phyloP scores from a whole-genome alignment of 2,888 invertebrate genomes.

The Brenthis ino region DNA sequence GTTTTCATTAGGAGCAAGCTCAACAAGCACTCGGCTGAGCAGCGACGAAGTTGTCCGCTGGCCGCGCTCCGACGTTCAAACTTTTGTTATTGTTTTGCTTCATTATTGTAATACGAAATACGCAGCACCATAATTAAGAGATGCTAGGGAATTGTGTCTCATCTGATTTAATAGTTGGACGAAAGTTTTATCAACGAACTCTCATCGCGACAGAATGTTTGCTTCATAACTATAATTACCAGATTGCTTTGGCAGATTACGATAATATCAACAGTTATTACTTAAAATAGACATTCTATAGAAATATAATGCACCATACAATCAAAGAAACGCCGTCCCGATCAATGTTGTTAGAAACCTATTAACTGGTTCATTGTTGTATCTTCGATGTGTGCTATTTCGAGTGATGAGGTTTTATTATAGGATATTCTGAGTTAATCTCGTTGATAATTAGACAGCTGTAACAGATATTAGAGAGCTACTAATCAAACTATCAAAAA shows the following conservation, averaged over 20 bases:
- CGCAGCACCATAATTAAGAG: conserved; percentile 78
- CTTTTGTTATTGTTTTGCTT: conserved; percentile 81
- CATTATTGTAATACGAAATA: conserved; percentile 81
- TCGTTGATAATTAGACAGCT: conserved; percentile 9
- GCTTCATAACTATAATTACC: conserved; percentile 65
- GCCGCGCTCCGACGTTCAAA: conserved; percentile 69
- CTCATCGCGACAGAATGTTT: conserved; percentile 67
- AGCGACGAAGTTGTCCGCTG: conserved; percentile 65
- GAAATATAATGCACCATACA: conserved; percentile 53
- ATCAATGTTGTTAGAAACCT: conserved; percentile 61
- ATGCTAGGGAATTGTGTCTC: conserved; percentile 72
- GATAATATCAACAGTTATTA: conserved; percentile 66
- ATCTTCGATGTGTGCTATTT: conserved; percentile 6
- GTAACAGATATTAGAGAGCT: conserved; percentile 8
- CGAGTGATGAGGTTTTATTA: conserved; percentile 19
- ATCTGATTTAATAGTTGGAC: conserved; percentile 69
- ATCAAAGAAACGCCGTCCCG: conserved; percentile 46
- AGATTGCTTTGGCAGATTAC: conserved; percentile 56
- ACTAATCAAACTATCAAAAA: neutral
- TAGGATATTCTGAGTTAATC: conserved; percentile 7
- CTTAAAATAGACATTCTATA: conserved; percentile 51
- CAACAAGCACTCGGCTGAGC: conserved; percentile 78
- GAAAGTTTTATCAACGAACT: conserved; percentile 69
- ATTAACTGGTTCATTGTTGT: conserved; percentile 54
- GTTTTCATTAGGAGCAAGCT: conserved; percentile 75